Evolutionary conservation across 64 coral and sea anemone genomes (phyloP), one percentile per base, ranked within the genome.

Genomic region (Acropora tenuis): DNA sequence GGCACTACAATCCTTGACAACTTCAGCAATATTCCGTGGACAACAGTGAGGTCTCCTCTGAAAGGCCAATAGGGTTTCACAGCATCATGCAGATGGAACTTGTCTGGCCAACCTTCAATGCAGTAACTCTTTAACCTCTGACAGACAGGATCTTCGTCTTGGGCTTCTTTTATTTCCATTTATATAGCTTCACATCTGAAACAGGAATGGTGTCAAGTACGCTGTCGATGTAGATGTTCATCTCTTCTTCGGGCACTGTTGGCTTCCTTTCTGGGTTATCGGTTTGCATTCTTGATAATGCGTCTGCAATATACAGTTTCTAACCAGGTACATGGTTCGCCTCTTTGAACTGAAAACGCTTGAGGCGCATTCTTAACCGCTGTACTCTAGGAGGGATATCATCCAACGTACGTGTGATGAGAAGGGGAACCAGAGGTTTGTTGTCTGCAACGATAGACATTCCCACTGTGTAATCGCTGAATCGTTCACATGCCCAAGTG

Each of bases 61-160:
- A 50, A 16, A 12, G 41, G 61, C 82, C 82, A 86, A 76, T 86
- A 86, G 4, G 90, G 82, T 86, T 92, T 92, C 41, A 87, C 4
- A 3, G 82, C 73, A 47, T 58, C 60, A 46, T 5, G 47, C 4
- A 92, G 20, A 12, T 73, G n/a, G 18, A 78, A 47, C 78, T 86
- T 92, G 16, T 74, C 67, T 67, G 90, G 90, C 81, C 90, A 92
- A 13, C 71, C 90, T 49, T 92, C 74, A 15, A 86, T 46, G 63
- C 19, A 78, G 53, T 74, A 86, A 10, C 47, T 78, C n/a, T 73
- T 92, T 12, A 92, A 20, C 7, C 80, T 43, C 16, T 67, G 67
- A 13, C 82, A 84, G 10, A 68, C 55, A 49, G 61, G 45, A 8
- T 79, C 55, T 41, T 92, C 80, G 48, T 83, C 61, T 43, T 63